Evolutionary conservation across 1,140 invertebrate species (phyloP).

Genomic region (Drosophila bifasciata): DNA sequence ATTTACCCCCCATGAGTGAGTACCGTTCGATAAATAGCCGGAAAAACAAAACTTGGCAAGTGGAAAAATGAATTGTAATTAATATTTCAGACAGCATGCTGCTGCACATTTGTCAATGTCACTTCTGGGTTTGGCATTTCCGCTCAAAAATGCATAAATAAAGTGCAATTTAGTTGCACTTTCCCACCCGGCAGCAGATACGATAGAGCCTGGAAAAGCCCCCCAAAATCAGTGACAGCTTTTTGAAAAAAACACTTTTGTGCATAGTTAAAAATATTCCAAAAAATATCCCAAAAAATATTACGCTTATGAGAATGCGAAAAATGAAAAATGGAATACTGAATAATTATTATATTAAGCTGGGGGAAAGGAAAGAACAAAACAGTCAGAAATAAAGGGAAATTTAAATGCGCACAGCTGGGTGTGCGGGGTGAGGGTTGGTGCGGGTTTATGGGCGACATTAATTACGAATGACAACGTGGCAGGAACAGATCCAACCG

Average conservation of each 20-base stretch:
- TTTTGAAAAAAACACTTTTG: no score
- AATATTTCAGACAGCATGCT: slow-evolving; percentile 31
- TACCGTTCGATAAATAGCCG: slow-evolving; percentile 1
- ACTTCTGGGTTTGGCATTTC: slow-evolving; percentile 14
- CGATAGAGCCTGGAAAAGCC: not conserved
- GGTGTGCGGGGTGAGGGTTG: not conserved
- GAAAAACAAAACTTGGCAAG: not conserved
- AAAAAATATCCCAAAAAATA: no score
- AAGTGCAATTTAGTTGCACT: slow-evolving; percentile 47
- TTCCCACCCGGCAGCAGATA: no score
- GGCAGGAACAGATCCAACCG: slow-evolving; percentile 39
- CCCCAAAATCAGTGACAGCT: no score
- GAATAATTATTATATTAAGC: slow-evolving; percentile 41
- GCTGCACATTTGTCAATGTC: slow-evolving; percentile 28
- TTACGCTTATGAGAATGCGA: slow-evolving; percentile 2
- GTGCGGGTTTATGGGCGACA: slow-evolving; percentile 19
- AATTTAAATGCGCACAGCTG: slow-evolving; percentile 33
- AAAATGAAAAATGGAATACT: slow-evolving; percentile 35
- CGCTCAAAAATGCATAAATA: slow-evolving; percentile 49
- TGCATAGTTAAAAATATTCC: slow-evolving; percentile 39
- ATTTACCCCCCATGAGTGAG: slow-evolving; percentile 1
- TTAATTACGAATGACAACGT: slow-evolving; percentile 66
- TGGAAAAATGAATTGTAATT: slow-evolving; percentile 38
- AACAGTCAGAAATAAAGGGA: not conserved
- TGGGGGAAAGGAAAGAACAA: no score